A percentile compares a stretch with the other conserved stretches of the same genome.
Evolutionary conservation across 2,888 invertebrate species (phyloP).

Genomic region (Aphodius sticticus): DNA sequence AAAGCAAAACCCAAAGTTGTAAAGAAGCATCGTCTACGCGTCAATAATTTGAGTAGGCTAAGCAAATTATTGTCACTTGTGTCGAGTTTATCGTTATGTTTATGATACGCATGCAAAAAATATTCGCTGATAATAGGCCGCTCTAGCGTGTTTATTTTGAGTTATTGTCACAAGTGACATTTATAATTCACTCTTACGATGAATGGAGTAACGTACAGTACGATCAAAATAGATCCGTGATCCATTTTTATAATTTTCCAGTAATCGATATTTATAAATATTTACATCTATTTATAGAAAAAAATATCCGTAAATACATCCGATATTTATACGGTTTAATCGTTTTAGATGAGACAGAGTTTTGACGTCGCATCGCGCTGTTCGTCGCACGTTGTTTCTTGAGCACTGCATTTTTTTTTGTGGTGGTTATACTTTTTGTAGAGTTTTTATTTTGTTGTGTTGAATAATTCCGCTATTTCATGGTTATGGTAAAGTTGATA

Average conservation of each 20-base stretch:
- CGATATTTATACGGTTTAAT: neutral
- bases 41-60: neutral
- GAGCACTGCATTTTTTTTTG: too few relatives aligned
- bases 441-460: too few relatives aligned
- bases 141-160: neutral
- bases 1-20: too few relatives aligned
- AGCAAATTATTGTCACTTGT: neutral
- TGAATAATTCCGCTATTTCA: too few relatives aligned
- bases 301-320: neutral
- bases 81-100: neutral
- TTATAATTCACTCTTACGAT: neutral
- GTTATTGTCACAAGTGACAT: neutral
- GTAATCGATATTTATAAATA: neutral
- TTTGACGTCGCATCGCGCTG: too few relatives aligned
- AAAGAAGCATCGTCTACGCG: neutral
- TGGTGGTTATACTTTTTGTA: too few relatives aligned
- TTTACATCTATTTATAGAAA: constrained; percentile 4
- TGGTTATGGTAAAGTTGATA: too few relatives aligned
- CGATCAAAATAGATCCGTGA: neutral
- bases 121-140: neutral
- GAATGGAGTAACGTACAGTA: neutral
- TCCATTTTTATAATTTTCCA: neutral
- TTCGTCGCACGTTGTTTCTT: too few relatives aligned
- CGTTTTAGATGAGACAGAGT: neutral
- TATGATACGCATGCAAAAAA: neutral